Evolutionary conservation across 2,797 vertebrate genomes (phyloP), one percentile per base, ranked within the genome.

Genomic region (Limosa lapponica): DNA sequence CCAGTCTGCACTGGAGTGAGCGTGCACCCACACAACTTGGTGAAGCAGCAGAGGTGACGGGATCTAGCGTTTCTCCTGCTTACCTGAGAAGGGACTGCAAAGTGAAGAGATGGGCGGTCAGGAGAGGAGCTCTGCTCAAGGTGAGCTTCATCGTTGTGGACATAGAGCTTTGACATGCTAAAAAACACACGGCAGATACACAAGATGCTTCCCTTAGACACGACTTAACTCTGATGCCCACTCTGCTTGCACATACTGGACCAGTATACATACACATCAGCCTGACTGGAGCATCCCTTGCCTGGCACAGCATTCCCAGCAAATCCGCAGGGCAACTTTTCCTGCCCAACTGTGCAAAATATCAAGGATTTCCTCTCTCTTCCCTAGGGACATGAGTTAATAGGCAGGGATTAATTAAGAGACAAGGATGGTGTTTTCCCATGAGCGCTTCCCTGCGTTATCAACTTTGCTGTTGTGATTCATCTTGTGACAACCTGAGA

Each of bases 81-180:
- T 96, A 98, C 98, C 97, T 98, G 98, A 39, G 95, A 88, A 57
- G 88, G 74, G 61, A 90, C 82, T 6, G 25, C 52, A n/a, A 91
- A 82, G 34, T 43, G 97, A 75, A 90, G 87, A 69, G 93, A 48
- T 2, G 89, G 55, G 39, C 80, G 75, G 58, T 97, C 96, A 73
- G 95, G 54, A n/a, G 97, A 96, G 3, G 90, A 95, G 72, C 75
- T 90, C 36, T 46, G 84, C 79, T 82, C 69, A 6, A 73, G 73
- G 14, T 96, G 96, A 52, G 81, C 74, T 87, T 92, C 96, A 36
- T 88, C 43, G 1, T 17, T 13, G 66, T 22, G 93, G 59, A 48
- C 34, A 39, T 72, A 91, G 71, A 96, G 95, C 67, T 83, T 59
- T 34, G 97, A 81, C 49, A 95, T 87, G 81, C 98, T 98, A 30